A percentile compares a stretch with the other conserved stretches of the same genome.
Evolutionary conservation across 2,797 vertebrate genomes (phyloP).

Genomic region (Sciurus carolinensis): DNA sequence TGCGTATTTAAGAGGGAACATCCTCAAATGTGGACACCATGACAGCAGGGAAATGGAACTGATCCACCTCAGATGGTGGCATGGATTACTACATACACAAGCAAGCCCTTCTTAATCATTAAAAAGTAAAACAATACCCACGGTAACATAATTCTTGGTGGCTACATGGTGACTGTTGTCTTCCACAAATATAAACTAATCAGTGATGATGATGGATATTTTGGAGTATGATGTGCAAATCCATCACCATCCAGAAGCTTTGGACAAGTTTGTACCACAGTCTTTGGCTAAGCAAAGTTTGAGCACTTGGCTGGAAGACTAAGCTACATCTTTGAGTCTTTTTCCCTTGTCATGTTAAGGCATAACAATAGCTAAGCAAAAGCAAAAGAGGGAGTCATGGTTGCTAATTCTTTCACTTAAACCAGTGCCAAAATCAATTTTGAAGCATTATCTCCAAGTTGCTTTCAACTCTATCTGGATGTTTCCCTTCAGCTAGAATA

Average conservation of each 20-base stretch:
- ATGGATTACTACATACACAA: neutral
- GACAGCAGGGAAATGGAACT: neutral
- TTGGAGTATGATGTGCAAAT: neutral
- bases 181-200: neutral
- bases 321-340: neutral
- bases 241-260: neutral
- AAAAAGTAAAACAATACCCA: neutral
- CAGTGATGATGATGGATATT: neutral
- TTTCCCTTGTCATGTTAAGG: neutral
- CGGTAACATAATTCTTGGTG: neutral
- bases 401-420: conserved; percentile 80
- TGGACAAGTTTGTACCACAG: neutral
- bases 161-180: neutral
- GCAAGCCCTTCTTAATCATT: neutral
- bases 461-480: conserved; percentile 86
- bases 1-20: neutral
- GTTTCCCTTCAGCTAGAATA: conserved; percentile 89
- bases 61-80: neutral
- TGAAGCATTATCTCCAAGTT: conserved; percentile 87
- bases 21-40: neutral
- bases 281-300: neutral
- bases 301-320: fast-evolving
- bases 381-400: neutral
- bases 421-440: conserved; percentile 87
- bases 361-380: neutral